Conservation (phyloP, 2,888 invertebrate genomes). For the Ichneumoninae sp. region DNA sequence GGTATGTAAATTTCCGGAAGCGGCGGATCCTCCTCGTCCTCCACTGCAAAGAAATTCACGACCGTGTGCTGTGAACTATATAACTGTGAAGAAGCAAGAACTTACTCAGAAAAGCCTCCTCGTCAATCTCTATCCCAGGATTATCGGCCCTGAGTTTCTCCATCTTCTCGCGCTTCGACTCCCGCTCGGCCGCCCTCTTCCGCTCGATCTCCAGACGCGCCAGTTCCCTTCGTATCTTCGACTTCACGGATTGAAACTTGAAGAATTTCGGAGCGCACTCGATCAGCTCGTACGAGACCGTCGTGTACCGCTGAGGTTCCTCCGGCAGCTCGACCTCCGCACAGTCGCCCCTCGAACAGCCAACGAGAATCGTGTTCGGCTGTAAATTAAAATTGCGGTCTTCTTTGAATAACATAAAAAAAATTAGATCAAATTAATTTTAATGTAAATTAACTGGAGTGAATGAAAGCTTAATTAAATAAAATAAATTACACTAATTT, state of each 20-base stretch:
- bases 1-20: slow-evolving; percentile 85
- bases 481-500: background rate
- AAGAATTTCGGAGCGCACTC: slow-evolving; percentile 81
- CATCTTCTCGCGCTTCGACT: slow-evolving; percentile 86
- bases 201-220: slow-evolving; percentile 86
- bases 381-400: slow-evolving; percentile 68
- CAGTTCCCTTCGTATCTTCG: slow-evolving; percentile 87
- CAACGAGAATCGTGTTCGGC: slow-evolving; percentile 85
- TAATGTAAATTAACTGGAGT: no score
- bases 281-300: slow-evolving; percentile 83
- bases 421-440: no score
- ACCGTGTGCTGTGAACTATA: background rate
- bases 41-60: slow-evolving; percentile 80
- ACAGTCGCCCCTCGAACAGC: slow-evolving; percentile 86
- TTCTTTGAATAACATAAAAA: background rate
- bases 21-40: slow-evolving; percentile 86
- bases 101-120: slow-evolving; percentile 87
- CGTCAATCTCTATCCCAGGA: slow-evolving; percentile 87
- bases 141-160: slow-evolving; percentile 86
- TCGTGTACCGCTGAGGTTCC: slow-evolving; percentile 83
- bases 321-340: slow-evolving; percentile 85
- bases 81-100: no score
- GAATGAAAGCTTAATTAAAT: no score
- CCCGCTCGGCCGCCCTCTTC: slow-evolving; percentile 85
- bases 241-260: slow-evolving; percentile 87